Evolutionary conservation across 2,888 invertebrate genomes (phyloP).

Genomic region (Dascillus cervinus): DNA sequence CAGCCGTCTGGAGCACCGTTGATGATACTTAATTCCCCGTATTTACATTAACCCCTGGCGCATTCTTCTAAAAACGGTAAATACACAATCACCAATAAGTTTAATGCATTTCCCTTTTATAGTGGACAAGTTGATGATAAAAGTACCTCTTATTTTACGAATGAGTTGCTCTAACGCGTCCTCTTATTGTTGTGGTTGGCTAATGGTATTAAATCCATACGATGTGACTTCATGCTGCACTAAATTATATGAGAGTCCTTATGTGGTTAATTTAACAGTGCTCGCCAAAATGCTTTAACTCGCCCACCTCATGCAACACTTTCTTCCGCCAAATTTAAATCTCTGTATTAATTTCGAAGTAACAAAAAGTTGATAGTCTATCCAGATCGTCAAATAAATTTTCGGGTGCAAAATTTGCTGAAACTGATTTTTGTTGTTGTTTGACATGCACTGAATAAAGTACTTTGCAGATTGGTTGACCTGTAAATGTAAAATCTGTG

Average conservation of each 20-base stretch:
- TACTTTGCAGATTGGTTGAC: constrained; percentile 23
- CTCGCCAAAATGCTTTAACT: constrained; percentile 4
- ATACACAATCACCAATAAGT: too few relatives aligned
- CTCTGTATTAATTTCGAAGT: too few relatives aligned
- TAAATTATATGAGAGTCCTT: constrained; percentile 15
- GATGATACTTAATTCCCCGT: too few relatives aligned
- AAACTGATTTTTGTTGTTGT: too few relatives aligned
- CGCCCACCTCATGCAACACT: background rate
- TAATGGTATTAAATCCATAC: constrained; percentile 17
- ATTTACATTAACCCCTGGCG: too few relatives aligned
- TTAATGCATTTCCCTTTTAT: too few relatives aligned
- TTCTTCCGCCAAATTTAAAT: too few relatives aligned
- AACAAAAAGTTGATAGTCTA: too few relatives aligned
- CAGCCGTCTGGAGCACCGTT: constrained; percentile 3
- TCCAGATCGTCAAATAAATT: too few relatives aligned
- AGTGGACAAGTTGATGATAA: too few relatives aligned
- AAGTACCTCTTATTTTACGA: constrained; percentile 13
- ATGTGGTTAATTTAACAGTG: constrained; percentile 11
- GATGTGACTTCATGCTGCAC: constrained; percentile 16
- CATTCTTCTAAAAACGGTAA: too few relatives aligned
- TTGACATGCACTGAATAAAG: constrained; percentile 13
- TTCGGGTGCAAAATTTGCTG: too few relatives aligned
- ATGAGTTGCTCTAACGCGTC: constrained; percentile 10
- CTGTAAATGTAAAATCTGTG: constrained; percentile 18
- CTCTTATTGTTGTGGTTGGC: constrained; percentile 14